Conservation (phyloP, 53 echinoderm and acorn worm species). For the Zoroaster sp. region DNA sequence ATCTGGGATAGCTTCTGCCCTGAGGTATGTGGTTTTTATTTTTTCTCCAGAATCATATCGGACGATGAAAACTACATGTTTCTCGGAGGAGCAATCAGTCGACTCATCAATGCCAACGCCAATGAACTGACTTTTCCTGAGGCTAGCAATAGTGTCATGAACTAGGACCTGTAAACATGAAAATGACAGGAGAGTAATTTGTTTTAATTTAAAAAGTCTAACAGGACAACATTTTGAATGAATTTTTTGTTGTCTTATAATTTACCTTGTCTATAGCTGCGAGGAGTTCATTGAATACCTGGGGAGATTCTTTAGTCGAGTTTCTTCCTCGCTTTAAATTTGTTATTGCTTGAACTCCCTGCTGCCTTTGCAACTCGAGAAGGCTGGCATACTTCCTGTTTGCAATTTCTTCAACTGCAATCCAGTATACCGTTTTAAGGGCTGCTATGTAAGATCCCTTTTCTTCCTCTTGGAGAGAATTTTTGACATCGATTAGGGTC, state of each 20-base stretch:
- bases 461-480: neutral
- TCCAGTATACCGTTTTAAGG: constrained; percentile 50
- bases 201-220: neutral
- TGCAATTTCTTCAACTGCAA: constrained; percentile 38
- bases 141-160: neutral
- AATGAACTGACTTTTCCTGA: constrained; percentile 3
- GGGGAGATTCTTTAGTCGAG: constrained; percentile 37
- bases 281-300: constrained; percentile 34
- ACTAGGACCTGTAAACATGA: constrained; percentile 8
- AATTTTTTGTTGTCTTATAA: neutral
- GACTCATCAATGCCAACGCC: constrained; percentile 45
- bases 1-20: constrained; percentile 20
- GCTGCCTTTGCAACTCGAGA: constrained; percentile 33
- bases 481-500: constrained; percentile 14
- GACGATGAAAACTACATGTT: constrained; percentile 21
- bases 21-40: constrained; percentile 31
- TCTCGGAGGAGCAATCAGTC: constrained; percentile 34
- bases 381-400: constrained; percentile 39
- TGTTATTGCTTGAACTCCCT: constrained; percentile 33
- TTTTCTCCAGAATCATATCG: neutral
- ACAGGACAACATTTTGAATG: neutral
- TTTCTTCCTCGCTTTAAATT: constrained; percentile 27
- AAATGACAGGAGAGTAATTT: neutral
- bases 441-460: constrained; percentile 26
- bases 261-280: constrained; percentile 3